Percentiles rank a stretch among this genome's conserved stretches.
These are phyloP conservation scores for Pseudochromis fuscus DNA, from an alignment of 2,797 vertebrate species.

Conservation along the genomic window DNA sequence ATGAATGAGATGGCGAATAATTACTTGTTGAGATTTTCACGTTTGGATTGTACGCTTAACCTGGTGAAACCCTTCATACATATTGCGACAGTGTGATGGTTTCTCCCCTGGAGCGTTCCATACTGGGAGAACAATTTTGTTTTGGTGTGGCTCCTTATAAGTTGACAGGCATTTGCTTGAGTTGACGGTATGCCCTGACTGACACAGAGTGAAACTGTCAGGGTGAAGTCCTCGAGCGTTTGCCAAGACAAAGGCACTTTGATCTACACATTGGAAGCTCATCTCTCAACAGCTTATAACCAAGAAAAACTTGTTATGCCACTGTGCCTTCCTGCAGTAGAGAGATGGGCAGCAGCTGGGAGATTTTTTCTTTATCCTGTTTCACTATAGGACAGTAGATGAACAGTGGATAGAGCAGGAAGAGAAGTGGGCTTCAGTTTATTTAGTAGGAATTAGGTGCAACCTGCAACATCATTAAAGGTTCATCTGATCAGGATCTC, in stretches of 20 bases:
- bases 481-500: background rate
- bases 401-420: background rate
- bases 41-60: no score
- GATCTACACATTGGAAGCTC: slow-evolving; percentile 55
- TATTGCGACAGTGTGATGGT: slow-evolving; percentile 1
- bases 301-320: slow-evolving; percentile 77
- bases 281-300: slow-evolving; percentile 66
- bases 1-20: no score
- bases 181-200: slow-evolving; percentile 45
- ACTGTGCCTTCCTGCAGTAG: slow-evolving; percentile 25
- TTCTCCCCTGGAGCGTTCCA: slow-evolving; percentile 17
- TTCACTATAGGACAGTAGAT: background rate
- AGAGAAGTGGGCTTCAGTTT: no score
- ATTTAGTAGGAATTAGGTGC: no score
- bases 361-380: background rate
- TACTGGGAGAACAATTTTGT: slow-evolving; percentile 36
- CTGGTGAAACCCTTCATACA: no score
- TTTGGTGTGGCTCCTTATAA: slow-evolving; percentile 42
- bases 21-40: no score
- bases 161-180: slow-evolving; percentile 51
- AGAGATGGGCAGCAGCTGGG: slow-evolving; percentile 16
- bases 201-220: slow-evolving; percentile 65
- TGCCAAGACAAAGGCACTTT: slow-evolving; percentile 72
- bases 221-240: slow-evolving; percentile 48
- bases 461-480: no score